Evolutionary conservation across 2,888 invertebrate genomes (phyloP).

Genomic region (Nephrotoma guestfalica): DNA sequence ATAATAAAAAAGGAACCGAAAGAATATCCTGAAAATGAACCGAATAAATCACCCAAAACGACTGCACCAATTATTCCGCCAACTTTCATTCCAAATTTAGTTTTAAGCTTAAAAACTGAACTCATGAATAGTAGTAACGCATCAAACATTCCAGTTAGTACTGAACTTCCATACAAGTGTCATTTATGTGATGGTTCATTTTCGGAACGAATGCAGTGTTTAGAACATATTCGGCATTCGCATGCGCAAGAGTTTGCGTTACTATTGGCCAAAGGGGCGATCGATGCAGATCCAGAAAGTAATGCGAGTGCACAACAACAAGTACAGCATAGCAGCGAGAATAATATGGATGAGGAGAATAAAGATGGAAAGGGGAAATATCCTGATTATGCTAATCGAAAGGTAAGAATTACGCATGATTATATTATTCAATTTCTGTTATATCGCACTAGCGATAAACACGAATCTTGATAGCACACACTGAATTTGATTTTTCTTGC

Average conservation of each 20-base stretch:
- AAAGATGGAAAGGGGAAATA: constrained; percentile 61
- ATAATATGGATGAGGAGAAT: constrained; percentile 41
- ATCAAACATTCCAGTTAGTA: constrained; percentile 14
- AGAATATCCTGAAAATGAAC: constrained; percentile 19
- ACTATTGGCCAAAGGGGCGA: constrained; percentile 67
- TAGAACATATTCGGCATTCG: constrained; percentile 62
- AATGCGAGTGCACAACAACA: constrained; percentile 17
- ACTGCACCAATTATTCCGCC: constrained; percentile 18
- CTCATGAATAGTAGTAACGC: not conserved
- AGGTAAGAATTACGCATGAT: constrained; percentile 36
- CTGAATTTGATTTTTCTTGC: too few relatives aligned
- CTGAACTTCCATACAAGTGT: constrained; percentile 76
- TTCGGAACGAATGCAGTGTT: constrained; percentile 58
- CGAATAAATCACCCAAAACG: constrained; percentile 25
- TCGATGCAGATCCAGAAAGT: constrained; percentile 40
- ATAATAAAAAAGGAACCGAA: constrained; percentile 28
- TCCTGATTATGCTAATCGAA: constrained; percentile 74
- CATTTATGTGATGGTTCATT: constrained; percentile 85
- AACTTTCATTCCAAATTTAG: constrained; percentile 20
- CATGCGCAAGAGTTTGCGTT: constrained; percentile 69
- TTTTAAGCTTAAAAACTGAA: constrained; percentile 15
- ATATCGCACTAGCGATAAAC: too few relatives aligned
- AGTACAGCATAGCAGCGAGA: constrained; percentile 11
- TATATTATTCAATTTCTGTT: too few relatives aligned
- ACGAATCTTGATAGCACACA: too few relatives aligned